Percentiles rank a stretch among this genome's conserved stretches.
phyloP scores from a whole-genome alignment of 2,113 vertebrate species.

The Ceuthmochares aereus region DNA sequence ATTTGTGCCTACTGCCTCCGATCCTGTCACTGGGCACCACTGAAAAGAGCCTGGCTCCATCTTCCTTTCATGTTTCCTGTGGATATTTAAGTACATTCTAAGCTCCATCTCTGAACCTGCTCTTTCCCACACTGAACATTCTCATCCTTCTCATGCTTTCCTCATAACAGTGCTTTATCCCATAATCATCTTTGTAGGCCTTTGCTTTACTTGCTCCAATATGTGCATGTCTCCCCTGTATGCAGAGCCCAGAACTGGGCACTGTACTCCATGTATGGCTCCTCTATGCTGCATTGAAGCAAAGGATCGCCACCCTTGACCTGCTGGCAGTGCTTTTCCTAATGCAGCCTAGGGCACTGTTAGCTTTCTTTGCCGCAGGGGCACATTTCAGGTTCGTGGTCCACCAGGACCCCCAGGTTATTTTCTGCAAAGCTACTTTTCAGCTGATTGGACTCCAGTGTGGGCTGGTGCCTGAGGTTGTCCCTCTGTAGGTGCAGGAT shows the following conservation, averaged over 20 bases:
- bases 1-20: background rate
- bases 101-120: rapidly evolving
- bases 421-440: background rate
- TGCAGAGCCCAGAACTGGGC: background rate
- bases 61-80: background rate
- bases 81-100: background rate
- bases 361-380: rapidly evolving
- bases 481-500: background rate
- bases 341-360: background rate
- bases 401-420: background rate
- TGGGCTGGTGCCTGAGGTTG: background rate
- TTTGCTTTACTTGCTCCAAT: background rate
- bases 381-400: background rate
- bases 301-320: background rate
- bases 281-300: background rate
- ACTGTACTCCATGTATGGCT: background rate
- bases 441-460: background rate
- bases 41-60: background rate
- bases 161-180: background rate
- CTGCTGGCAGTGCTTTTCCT: background rate
- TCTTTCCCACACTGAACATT: background rate
- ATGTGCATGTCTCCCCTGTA: background rate
- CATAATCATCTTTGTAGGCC: background rate
- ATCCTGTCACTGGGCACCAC: background rate
- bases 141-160: background rate